Evolutionary conservation across 2,888 invertebrate species (phyloP).

Genomic region (Neoascia interrupta): DNA sequence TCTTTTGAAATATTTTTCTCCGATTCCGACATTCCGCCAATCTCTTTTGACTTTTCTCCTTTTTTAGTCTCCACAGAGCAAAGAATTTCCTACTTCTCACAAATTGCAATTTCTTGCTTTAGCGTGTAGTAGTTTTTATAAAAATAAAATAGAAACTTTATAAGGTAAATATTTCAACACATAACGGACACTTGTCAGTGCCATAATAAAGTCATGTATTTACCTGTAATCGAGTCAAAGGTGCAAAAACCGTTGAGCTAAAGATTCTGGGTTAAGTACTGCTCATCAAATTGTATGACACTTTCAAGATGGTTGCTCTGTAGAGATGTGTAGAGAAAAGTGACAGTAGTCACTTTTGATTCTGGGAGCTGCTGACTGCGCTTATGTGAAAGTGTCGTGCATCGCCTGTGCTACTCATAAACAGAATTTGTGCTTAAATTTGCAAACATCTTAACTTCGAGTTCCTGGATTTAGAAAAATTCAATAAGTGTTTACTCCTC

Average conservation of each 20-base stretch:
- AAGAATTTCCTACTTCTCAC: constrained; percentile 45
- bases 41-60: constrained; percentile 38
- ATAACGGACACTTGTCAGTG: not conserved
- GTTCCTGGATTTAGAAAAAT: not conserved
- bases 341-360: constrained; percentile 58
- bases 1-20: not conserved
- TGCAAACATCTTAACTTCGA: not conserved
- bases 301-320: constrained; percentile 71
- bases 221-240: constrained; percentile 29
- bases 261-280: constrained; percentile 25
- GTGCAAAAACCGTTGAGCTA: not conserved
- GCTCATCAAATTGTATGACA: constrained; percentile 48
- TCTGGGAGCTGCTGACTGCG: constrained; percentile 12
- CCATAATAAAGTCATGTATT: not conserved
- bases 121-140: constrained; percentile 45
- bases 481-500: not conserved
- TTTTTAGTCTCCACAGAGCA: constrained; percentile 52
- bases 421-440: constrained; percentile 12
- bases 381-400: constrained; percentile 47
- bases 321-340: constrained; percentile 63
- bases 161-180: constrained; percentile 34
- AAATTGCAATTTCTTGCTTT: constrained; percentile 47
- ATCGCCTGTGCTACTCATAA: constrained; percentile 22
- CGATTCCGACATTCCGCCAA: constrained; percentile 42
- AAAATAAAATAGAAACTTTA: constrained; percentile 28